These are phyloP conservation scores for Psilanteris sp. DNA, from an alignment of 1,140 invertebrate genomes.

Conservation along the genomic window DNA sequence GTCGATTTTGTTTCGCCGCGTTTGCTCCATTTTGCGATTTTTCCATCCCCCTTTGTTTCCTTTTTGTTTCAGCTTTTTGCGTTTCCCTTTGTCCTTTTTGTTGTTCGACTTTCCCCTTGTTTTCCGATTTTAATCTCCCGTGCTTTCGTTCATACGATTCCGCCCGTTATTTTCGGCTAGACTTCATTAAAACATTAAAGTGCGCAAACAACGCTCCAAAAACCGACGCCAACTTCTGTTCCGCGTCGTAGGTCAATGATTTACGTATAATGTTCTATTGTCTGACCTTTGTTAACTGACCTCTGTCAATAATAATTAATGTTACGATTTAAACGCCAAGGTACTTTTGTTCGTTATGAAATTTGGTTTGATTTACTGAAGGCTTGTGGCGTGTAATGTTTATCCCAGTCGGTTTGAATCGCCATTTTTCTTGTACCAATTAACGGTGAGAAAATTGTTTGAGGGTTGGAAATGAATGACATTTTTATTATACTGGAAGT, in stretches of 20 bases:
- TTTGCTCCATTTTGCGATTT: background rate
- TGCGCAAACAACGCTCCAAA: conserved; percentile 2
- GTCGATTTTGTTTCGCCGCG: conserved; percentile 8
- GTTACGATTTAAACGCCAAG: no score
- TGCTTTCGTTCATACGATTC: conserved; percentile 13
- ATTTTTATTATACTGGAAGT: no score
- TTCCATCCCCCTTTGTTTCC: background rate
- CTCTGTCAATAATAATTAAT: conserved; percentile 9
- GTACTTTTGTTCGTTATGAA: background rate
- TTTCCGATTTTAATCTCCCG: conserved; percentile 8
- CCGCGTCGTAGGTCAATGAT: conserved; percentile 1
- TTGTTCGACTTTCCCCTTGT: no score
- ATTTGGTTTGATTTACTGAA: no score
- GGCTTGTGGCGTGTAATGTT: no score
- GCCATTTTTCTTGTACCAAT: no score
- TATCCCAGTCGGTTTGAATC: no score
- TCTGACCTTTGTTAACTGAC: conserved; percentile 11
- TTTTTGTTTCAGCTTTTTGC: background rate
- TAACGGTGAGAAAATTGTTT: no score
- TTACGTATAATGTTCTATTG: conserved; percentile 4
- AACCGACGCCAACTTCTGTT: background rate
- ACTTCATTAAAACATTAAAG: conserved; percentile 36
- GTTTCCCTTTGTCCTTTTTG: conserved; percentile 1
- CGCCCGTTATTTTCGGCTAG: conserved; percentile 22
- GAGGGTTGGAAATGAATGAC: no score